Percentiles rank a stretch among this genome's conserved stretches.
phyloP scores from a whole-genome alignment of 1,140 invertebrate genomes.

The Drosophila saltans region DNA sequence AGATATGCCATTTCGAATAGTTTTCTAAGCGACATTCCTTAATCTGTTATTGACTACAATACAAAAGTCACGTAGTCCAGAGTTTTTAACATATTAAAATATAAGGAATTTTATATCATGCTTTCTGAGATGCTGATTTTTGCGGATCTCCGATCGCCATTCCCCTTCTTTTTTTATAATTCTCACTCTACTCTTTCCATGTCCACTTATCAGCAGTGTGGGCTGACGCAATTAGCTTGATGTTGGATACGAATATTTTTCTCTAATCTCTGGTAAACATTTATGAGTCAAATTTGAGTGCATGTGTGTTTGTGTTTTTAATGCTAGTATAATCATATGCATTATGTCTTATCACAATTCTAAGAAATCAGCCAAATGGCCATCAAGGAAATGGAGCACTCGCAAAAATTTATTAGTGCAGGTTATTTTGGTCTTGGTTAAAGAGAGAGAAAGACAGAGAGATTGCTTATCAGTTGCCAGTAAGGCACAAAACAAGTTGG shows the following conservation, averaged over 20 bases:
- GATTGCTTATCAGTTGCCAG: conserved; percentile 39
- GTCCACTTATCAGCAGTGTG: not conserved
- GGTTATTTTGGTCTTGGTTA: conserved; percentile 59
- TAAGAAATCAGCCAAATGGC: conserved; percentile 42
- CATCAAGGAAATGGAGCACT: conserved; percentile 39
- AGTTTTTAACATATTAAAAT: conserved; percentile 5
- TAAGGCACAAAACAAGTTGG: no score
- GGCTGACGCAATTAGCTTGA: not conserved
- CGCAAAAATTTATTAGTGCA: conserved; percentile 67
- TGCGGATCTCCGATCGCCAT: no score
- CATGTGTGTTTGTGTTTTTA: not conserved
- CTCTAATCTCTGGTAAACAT: conserved; percentile 3
- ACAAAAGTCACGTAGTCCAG: conserved; percentile 56
- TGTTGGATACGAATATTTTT: not conserved
- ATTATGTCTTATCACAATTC: conserved; percentile 61
- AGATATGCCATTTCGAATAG: conserved; percentile 10
- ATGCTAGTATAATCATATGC: conserved; percentile 3
- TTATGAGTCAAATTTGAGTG: conserved; percentile 3
- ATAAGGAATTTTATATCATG: no score
- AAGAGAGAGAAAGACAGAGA: no score
- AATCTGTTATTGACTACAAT: conserved; percentile 19
- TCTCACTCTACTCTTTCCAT: not conserved
- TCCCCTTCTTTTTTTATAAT: not conserved
- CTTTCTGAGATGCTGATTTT: conserved; percentile 4
- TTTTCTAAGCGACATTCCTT: conserved; percentile 6